Conservation (phyloP, 2,113 vertebrate genomes). For the Oreotrochilus melanogaster region DNA sequence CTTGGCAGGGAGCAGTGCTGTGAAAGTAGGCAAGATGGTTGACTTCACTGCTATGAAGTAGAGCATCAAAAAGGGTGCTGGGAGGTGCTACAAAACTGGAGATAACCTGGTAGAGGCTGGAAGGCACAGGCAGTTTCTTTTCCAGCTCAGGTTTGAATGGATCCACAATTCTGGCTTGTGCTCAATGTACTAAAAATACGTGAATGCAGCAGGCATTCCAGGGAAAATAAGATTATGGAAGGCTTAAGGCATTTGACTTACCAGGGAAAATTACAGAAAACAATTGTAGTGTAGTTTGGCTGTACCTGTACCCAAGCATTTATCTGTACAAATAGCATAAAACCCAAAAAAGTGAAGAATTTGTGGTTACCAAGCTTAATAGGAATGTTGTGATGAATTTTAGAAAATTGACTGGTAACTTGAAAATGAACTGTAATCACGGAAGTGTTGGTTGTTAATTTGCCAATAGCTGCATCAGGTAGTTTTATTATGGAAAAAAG, state of each 20-base stretch:
- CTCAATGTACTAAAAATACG: neutral
- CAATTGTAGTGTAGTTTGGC: neutral
- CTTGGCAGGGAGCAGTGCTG: neutral
- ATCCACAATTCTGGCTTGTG: neutral
- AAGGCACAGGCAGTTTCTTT: neutral
- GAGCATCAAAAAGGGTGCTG: neutral
- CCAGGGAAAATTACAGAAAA: neutral
- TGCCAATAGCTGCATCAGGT: neutral
- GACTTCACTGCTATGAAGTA: neutral
- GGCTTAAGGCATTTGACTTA: neutral
- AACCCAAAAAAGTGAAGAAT: neutral
- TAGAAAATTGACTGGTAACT: neutral
- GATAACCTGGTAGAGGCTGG: neutral
- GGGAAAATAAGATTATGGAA: neutral
- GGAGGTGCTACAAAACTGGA: neutral
- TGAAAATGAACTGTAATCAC: neutral
- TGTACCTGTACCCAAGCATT: neutral
- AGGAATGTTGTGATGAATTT: neutral
- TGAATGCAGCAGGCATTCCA: neutral
- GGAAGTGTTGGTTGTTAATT: neutral
- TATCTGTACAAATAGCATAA: neutral
- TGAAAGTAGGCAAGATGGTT: neutral
- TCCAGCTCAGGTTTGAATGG: neutral
- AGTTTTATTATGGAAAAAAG: neutral
- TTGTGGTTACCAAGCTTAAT: neutral